These are phyloP conservation scores for Macrosteles quadrilineatus DNA, from an alignment of 1,140 invertebrate genomes.

Conservation along the genomic window DNA sequence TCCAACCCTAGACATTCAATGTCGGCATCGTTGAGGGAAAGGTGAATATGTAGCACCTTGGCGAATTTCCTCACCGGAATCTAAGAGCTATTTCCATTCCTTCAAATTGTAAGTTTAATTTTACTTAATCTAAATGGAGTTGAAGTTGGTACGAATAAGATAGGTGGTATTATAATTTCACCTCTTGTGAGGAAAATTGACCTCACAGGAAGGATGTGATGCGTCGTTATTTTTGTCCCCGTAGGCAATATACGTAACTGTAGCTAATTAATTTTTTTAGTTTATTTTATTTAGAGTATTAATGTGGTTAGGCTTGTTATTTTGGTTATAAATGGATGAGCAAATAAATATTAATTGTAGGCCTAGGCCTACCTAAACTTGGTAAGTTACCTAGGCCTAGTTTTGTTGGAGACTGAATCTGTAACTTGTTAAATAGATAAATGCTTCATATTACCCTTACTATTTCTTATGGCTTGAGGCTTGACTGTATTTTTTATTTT, in stretches of 20 bases:
- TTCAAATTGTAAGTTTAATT: slow-evolving; percentile 17
- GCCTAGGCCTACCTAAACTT: too few relatives aligned
- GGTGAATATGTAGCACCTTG: slow-evolving; percentile 28
- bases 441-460: too few relatives aligned
- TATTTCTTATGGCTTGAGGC: too few relatives aligned
- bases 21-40: slow-evolving; percentile 27
- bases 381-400: too few relatives aligned
- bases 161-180: not conserved
- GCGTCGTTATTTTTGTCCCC: slow-evolving; percentile 30
- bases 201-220: slow-evolving; percentile 27
- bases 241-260: not conserved
- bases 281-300: too few relatives aligned
- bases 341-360: too few relatives aligned
- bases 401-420: too few relatives aligned
- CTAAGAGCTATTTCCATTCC: slow-evolving; percentile 8
- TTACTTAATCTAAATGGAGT: not conserved
- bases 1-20: slow-evolving; percentile 27
- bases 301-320: too few relatives aligned
- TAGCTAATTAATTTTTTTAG: not conserved
- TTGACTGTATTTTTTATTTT: too few relatives aligned
- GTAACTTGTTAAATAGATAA: too few relatives aligned
- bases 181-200: not conserved
- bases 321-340: too few relatives aligned
- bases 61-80: not conserved
- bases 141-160: not conserved